Percentiles rank a stretch among this genome's conserved stretches.
Conservation (phyloP, 1,140 invertebrate species). For the Bemisia tabaci region DNA sequence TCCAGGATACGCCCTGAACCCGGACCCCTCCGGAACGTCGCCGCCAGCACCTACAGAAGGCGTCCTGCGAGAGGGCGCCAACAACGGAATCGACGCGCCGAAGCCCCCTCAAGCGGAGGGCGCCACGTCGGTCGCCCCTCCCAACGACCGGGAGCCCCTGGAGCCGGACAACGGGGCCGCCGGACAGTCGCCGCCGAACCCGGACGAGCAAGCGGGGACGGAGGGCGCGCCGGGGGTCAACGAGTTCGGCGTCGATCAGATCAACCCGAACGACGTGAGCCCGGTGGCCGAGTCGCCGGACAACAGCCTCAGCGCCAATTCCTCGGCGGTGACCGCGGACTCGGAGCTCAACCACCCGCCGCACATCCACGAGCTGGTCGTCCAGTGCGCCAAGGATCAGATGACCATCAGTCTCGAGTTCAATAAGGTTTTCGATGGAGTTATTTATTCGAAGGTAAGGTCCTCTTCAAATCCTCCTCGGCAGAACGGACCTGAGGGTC, state of each 20-base stretch:
- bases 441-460: constrained; percentile 63
- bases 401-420: constrained; percentile 72
- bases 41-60: not conserved
- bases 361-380: constrained; percentile 58
- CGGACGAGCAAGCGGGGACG: not conserved
- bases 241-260: constrained; percentile 4
- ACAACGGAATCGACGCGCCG: not conserved
- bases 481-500: not conserved
- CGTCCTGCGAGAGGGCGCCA: not conserved
- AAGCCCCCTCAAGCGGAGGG: not conserved
- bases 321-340: not conserved
- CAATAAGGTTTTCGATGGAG: constrained; percentile 55
- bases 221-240: not conserved
- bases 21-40: not conserved
- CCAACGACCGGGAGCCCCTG: not conserved
- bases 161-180: not conserved
- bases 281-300: not conserved
- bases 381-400: constrained; percentile 62
- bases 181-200: not conserved
- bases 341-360: constrained; percentile 44
- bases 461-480: too few relatives aligned
- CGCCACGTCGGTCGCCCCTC: not conserved
- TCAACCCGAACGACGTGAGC: not conserved
- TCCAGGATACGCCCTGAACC: constrained; percentile 5
- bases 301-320: not conserved